Base-by-base conservation (phyloP, 1,140 invertebrate species). In the Drosophila nigromelanica region DNA sequence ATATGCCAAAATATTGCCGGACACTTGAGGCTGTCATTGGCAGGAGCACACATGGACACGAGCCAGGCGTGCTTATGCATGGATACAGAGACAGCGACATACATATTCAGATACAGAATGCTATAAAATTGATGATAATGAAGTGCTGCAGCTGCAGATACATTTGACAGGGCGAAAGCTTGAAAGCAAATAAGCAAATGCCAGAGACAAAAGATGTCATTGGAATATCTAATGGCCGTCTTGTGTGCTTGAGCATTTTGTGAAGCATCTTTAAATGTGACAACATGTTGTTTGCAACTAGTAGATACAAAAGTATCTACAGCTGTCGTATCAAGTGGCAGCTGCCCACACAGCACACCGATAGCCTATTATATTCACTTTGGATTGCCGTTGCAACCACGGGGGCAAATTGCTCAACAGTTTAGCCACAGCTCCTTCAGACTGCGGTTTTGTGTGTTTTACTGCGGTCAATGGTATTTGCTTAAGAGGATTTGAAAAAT, bases 401-500 rank as follows among this genome's bases (percentile, higher is more conserved):
- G 33, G 33, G 8, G 6, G 33, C 33, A 35, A 35, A 35, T 8
- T 35, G 33, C 33, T 35, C 33, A 35, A 35, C 51, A 63, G 47
- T 37, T 45, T 39, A 12, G 40, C 35, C 18, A 15, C 40, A 52
- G 30, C 61, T 59, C 21, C 61, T 62, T 70, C 47, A 45, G 45
- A 18, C 15, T 69, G 74, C 50, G 74, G 82, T 72, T 68, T 85
- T 76, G 70, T 85, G 73, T 81, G 58, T 74, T 80, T 80, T 77
- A 68, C 68, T 86, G 81, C 63, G 78, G 82, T 86, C 82, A 71
- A 64, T 78, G 74, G 66, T 59, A 74, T 86, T 86, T 80, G 82
- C 70, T 61, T 77, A 86, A 85, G 81, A 85, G 81, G 78, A 81
- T 87, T 81, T 87, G 72, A 87, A 86, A 73, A 86, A 87, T 86